Conservation (phyloP, 1,140 invertebrate species). For the Zaprionus africanus region DNA sequence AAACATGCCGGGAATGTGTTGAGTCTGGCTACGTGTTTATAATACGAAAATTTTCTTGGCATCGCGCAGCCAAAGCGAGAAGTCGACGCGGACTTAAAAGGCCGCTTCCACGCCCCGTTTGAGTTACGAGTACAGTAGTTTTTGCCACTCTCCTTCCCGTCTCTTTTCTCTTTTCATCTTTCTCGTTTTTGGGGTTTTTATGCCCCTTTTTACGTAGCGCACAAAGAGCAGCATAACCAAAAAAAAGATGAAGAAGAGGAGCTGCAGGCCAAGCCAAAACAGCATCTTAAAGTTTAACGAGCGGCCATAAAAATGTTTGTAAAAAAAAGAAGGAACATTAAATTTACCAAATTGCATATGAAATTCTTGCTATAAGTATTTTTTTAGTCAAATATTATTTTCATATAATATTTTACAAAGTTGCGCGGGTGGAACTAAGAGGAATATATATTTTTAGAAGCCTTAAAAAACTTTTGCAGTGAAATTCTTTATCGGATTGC, state of each 20-base stretch:
- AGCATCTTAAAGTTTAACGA: slow-evolving; percentile 42
- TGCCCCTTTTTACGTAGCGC: slow-evolving; percentile 28
- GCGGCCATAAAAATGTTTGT: slow-evolving; percentile 30
- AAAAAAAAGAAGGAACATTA: neutral
- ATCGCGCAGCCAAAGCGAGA: slow-evolving; percentile 33
- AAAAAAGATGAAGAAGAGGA: slow-evolving; percentile 11
- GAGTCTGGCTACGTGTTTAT: slow-evolving; percentile 64
- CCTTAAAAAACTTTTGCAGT: neutral
- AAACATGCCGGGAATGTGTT: slow-evolving; percentile 53
- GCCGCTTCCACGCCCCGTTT: slow-evolving; percentile 65
- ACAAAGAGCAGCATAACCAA: slow-evolving; percentile 29
- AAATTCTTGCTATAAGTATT: neutral
- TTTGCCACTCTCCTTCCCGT: slow-evolving; percentile 31
- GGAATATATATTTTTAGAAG: neutral
- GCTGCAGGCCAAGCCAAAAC: slow-evolving; percentile 11
- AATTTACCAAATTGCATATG: slow-evolving; percentile 3
- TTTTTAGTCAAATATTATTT: neutral
- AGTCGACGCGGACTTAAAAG: slow-evolving; percentile 31
- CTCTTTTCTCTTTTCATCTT: slow-evolving; percentile 23
- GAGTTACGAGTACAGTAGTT: slow-evolving; percentile 45
- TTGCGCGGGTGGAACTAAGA: neutral
- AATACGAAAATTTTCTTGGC: slow-evolving; percentile 64
- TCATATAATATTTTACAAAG: neutral
- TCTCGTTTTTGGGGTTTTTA: slow-evolving; percentile 27
- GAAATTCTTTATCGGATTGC: neutral